Base-by-base conservation (phyloP, 2,888 invertebrate species). In the Limnephilus lunatus region DNA sequence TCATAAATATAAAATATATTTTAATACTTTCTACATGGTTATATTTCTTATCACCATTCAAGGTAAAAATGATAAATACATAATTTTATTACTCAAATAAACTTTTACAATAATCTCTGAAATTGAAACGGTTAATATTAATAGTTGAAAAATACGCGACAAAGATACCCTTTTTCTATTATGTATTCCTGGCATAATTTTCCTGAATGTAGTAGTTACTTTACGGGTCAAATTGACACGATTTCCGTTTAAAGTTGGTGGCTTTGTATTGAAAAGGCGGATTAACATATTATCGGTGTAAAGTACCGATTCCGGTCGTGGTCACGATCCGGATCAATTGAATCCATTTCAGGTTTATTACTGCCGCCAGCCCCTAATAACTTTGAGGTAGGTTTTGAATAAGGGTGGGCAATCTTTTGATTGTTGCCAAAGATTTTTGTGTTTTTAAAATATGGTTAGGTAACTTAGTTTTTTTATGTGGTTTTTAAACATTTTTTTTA, bases 271-370 rank as follows among this genome's bases (percentile, higher is more conserved):
- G 68, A 68, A 68, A 68, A 68, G 25, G 19, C n/a, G 25, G 9
- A 68, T 68, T 68, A 68, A n/a, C 68, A 68, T 68, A 68, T 68
- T 68, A 68, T 68, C 68, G 68, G 25, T 68, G 68, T 68, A 68
- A 68, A 68, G 68, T n/a, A 68, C 68, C 68, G 25, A 68, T 68
- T 68, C 68, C 25, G 68, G 68, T 9, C 25, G 68, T 25, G 83
- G 83, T 35, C 31, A 83, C 83, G 35, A 35, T 35, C 5, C 31
- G 39, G 19, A 32, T 35, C 31, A 83, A 83, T 83, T 83, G 83
- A 83, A 83, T 83, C 35, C 35, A 83, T 83, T 35, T 7, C 83
- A 83, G 32, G 83, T 39, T 83, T 83, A 83, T 83, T 83, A 83
- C 83, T 35, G 68, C 68, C 68, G 1, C 68, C 68, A 68, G 9